Percentiles rank a stretch among this genome's conserved stretches.
phyloP scores from a whole-genome alignment of 1,140 invertebrate genomes.

The Pemphigus obesinymphae region DNA sequence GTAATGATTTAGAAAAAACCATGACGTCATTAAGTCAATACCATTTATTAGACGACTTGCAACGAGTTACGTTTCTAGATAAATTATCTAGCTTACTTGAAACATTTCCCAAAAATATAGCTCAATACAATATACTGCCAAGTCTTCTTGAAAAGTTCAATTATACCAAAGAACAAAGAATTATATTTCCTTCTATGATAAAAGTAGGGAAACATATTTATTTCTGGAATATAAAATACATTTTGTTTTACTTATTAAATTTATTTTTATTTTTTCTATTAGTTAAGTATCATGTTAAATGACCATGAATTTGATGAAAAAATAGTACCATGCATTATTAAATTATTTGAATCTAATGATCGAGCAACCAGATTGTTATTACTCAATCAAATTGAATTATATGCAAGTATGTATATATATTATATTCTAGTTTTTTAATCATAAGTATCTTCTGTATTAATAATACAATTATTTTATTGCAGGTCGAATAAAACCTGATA shows the following conservation, averaged over 20 bases:
- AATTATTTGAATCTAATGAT: constrained; percentile 92
- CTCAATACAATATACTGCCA: not conserved
- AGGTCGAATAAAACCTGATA: constrained; percentile 50
- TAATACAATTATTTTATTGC: constrained; percentile 17
- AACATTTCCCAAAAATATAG: constrained; percentile 20
- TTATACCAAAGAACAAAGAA: constrained; percentile 9
- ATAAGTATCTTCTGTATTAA: not conserved
- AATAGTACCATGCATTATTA: constrained; percentile 95
- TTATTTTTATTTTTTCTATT: constrained; percentile 36
- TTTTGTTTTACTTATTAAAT: not conserved
- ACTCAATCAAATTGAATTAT: constrained; percentile 82
- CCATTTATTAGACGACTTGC: constrained; percentile 4
- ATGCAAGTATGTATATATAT: constrained; percentile 55
- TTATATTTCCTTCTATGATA: constrained; percentile 25
- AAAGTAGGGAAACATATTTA: not conserved
- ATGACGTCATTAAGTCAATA: constrained; percentile 24
- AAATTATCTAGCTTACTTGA: not conserved
- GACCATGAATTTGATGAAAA: constrained; percentile 91
- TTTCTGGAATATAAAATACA: not conserved
- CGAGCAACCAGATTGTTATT: constrained; percentile 87
- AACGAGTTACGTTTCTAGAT: constrained; percentile 3
- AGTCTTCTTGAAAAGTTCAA: constrained; percentile 31
- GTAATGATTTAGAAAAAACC: constrained; percentile 29
- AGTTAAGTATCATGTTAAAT: constrained; percentile 81
- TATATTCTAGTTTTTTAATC: not conserved